phyloP scores from a whole-genome alignment of 35 echinoderm and acorn worm genomes.

The Amphiura filiformis region DNA sequence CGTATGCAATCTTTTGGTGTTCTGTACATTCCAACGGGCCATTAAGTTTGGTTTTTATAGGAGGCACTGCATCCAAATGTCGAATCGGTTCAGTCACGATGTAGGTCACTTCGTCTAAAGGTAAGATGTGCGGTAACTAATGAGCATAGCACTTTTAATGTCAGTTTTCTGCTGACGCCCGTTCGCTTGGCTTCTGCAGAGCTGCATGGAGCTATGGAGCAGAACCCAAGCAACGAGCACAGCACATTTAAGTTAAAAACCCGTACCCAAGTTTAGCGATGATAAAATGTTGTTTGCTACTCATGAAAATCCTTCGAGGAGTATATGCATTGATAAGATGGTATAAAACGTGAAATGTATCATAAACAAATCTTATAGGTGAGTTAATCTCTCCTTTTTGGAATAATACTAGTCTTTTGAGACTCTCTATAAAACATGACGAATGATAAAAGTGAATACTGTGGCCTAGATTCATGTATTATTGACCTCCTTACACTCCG shows the following conservation, averaged over 20 bases:
- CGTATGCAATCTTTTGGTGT: not conserved
- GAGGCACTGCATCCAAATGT: slow-evolving; percentile 3
- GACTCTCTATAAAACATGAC: not conserved
- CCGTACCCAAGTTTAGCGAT: no score
- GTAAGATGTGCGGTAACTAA: slow-evolving; percentile 10
- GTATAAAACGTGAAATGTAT: not conserved
- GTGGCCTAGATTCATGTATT: not conserved
- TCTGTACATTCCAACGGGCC: slow-evolving; percentile 9
- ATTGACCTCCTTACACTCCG: not conserved
- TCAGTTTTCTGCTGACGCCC: not conserved
- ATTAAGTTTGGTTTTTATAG: slow-evolving; percentile 3
- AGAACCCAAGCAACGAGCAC: no score
- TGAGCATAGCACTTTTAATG: slow-evolving; percentile 1
- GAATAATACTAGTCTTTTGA: not conserved
- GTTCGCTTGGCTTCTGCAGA: not conserved
- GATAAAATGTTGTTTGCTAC: not conserved
- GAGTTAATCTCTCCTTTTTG: no score
- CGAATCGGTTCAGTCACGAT: slow-evolving; percentile 3
- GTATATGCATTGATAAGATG: not conserved
- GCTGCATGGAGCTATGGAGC: no score
- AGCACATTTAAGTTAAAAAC: no score
- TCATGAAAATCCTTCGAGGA: not conserved
- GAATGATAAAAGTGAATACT: not conserved
- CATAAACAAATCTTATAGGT: not conserved
- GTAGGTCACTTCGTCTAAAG: not conserved